Percentiles rank a stretch among this genome's conserved stretches.
These are phyloP conservation scores for Clepsis dumicolana DNA, from an alignment of 2,888 invertebrate species.

Conservation along the genomic window DNA sequence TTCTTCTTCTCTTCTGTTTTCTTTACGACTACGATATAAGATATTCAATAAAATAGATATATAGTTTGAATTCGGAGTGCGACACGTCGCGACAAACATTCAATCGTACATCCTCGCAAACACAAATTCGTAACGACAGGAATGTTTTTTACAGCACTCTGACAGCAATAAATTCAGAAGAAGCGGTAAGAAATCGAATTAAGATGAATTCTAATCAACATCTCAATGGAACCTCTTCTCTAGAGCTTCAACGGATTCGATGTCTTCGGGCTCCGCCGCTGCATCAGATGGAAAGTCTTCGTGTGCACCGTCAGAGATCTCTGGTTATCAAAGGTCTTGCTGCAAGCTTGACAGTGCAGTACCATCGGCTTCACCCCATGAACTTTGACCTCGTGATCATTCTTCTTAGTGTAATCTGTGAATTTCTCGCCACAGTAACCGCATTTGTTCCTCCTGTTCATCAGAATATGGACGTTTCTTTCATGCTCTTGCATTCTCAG, in stretches of 20 bases:
- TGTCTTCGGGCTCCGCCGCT: conserved; percentile 47
- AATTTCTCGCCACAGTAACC: conserved; percentile 70
- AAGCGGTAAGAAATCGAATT: neutral
- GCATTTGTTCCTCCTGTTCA: conserved; percentile 62
- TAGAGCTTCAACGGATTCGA: conserved; percentile 34
- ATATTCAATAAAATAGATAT: too few species aligned
- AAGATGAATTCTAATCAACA: neutral
- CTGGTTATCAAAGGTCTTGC: conserved; percentile 77
- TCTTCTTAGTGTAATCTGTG: conserved; percentile 70
- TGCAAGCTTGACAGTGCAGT: conserved; percentile 77
- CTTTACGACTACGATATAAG: too few species aligned
- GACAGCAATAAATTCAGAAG: too few species aligned
- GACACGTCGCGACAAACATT: too few species aligned
- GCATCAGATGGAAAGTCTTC: conserved; percentile 67
- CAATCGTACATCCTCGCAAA: too few species aligned
- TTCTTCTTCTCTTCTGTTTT: too few species aligned
- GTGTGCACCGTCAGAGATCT: conserved; percentile 78
- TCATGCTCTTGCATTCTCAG: conserved; percentile 61
- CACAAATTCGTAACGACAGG: too few species aligned
- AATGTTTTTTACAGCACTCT: too few species aligned
- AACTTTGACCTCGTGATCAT: conserved; percentile 65
- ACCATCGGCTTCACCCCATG: conserved; percentile 72
- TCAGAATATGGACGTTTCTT: conserved; percentile 56
- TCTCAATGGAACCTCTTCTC: neutral
- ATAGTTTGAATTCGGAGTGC: too few species aligned